Evolutionary conservation across 2,113 vertebrate species (phyloP).

Genomic region (Tricholaema leucomelas): DNA sequence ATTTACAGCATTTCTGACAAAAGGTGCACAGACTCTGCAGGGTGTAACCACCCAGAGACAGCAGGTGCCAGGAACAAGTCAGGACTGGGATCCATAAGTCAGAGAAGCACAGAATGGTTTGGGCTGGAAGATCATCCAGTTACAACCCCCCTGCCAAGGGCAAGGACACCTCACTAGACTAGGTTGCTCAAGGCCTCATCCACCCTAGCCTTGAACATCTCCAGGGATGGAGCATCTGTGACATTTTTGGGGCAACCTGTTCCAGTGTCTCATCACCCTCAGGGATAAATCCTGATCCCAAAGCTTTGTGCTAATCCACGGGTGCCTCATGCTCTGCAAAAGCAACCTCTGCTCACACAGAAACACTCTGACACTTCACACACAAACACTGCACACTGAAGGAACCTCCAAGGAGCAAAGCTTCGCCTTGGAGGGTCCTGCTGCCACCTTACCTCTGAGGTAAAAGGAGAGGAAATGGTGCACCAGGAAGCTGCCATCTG

Average conservation of each 20-base stretch:
- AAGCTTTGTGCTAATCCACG: fast-evolving
- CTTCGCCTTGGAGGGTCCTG: not conserved
- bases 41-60: not conserved
- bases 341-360: not conserved
- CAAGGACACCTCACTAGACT: no score
- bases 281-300: not conserved
- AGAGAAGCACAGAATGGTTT: no score
- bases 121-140: no score
- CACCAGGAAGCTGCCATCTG: conserved; percentile 91
- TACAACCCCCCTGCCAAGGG: no score
- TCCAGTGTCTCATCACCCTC: no score
- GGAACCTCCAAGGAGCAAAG: not conserved
- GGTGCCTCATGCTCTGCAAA: not conserved
- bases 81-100: not conserved
- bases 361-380: not conserved
- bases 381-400: fast-evolving
- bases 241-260: no score
- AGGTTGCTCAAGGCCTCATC: no score
- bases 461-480: conserved; percentile 96
- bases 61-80: not conserved
- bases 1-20: not conserved
- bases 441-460: conserved; percentile 80
- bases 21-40: not conserved
- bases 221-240: no score
- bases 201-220: no score